A percentile compares a stretch with the other conserved stretches of the same genome.
These are phyloP conservation scores for Sebastolobus alascanus DNA, from an alignment of 2,797 vertebrate genomes.

Conservation along the genomic window DNA sequence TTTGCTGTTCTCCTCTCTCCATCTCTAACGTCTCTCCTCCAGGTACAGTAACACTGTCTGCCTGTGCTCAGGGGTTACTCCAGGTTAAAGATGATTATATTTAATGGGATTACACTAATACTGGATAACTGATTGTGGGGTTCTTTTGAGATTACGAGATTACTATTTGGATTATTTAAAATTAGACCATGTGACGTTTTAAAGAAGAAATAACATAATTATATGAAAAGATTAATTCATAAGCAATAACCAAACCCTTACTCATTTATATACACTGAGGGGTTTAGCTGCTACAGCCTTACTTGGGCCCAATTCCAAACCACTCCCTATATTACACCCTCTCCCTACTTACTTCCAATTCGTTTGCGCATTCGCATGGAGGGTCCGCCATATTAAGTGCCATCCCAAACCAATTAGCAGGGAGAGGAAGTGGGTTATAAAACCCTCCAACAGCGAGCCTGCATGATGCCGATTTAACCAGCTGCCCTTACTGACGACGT, in stretches of 20 bases:
- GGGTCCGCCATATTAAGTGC: no score
- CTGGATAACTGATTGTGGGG: background rate
- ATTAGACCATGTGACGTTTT: background rate
- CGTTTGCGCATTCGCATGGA: no score
- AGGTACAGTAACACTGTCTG: slow-evolving; percentile 12
- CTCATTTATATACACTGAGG: background rate
- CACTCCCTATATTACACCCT: no score
- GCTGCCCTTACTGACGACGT: no score
- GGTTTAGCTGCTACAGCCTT: background rate
- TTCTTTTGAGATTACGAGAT: background rate
- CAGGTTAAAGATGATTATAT: background rate
- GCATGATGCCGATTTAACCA: no score
- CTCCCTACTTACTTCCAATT: no score
- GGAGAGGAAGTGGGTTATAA: no score
- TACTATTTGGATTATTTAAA: background rate
- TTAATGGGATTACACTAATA: background rate
- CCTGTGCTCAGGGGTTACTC: background rate
- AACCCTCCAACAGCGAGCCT: no score
- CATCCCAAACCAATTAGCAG: no score
- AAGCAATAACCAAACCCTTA: background rate
- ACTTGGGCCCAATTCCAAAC: no score
- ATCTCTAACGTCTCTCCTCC: background rate
- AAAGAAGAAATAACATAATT: background rate
- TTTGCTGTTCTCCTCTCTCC: background rate
- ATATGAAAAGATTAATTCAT: background rate